A percentile compares a stretch with the other conserved stretches of the same genome.
These are phyloP conservation scores for Leptobrachium leishanense DNA, from an alignment of 2,113 vertebrate genomes.

Conservation along the genomic window DNA sequence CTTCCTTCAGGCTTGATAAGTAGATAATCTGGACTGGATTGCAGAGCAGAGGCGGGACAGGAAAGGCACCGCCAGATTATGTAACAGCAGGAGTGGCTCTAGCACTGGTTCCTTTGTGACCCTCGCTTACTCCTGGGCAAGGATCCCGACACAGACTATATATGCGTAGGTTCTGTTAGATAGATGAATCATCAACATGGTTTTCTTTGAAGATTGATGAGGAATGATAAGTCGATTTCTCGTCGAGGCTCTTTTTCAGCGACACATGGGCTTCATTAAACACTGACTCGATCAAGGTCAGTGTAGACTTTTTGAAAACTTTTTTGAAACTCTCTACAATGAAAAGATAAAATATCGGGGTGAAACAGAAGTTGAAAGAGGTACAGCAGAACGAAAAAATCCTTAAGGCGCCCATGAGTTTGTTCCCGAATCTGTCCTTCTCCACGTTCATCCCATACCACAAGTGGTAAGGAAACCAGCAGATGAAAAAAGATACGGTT, in stretches of 20 bases:
- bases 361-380: constrained; percentile 57
- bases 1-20: too few species aligned
- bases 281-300: constrained; percentile 52
- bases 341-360: constrained; percentile 57
- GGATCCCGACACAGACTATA: too few species aligned
- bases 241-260: not conserved
- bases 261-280: constrained; percentile 48
- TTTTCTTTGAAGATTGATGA: not conserved
- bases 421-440: not conserved
- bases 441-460: constrained; percentile 53
- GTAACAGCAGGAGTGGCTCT: too few species aligned
- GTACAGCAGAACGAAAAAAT: constrained; percentile 16
- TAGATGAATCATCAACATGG: too few species aligned
- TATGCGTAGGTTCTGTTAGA: too few species aligned
- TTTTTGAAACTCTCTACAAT: constrained; percentile 56
- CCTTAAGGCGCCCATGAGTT: not conserved
- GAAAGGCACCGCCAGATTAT: too few species aligned
- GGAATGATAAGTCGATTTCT: not conserved
- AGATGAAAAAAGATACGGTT: constrained; percentile 73
- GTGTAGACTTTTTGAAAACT: constrained; percentile 56
- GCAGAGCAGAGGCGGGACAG: too few species aligned
- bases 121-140: too few species aligned
- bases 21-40: too few species aligned
- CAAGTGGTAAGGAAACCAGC: constrained; percentile 78
- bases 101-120: too few species aligned